These are phyloP conservation scores for Pogonus chalceus DNA, from an alignment of 1,140 invertebrate species.

Conservation along the genomic window DNA sequence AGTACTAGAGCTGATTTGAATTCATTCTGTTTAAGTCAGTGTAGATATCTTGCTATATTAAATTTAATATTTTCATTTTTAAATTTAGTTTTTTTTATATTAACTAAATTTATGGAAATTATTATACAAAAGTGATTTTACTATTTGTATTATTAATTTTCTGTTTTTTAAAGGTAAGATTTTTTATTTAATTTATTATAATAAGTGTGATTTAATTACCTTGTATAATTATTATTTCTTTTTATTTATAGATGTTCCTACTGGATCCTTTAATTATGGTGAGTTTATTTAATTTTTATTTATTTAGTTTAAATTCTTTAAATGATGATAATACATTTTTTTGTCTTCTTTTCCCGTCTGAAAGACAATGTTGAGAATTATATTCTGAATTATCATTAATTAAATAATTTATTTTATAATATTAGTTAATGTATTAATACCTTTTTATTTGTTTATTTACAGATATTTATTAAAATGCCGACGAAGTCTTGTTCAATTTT, in stretches of 20 bases:
- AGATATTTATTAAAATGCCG: too few relatives aligned
- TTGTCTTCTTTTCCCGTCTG: conserved; percentile 14
- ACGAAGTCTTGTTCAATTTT: too few relatives aligned
- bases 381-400: too few relatives aligned
- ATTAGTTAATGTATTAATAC: too few relatives aligned
- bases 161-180: too few relatives aligned
- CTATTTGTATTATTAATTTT: too few relatives aligned
- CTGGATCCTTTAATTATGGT: neutral
- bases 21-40: neutral
- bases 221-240: too few relatives aligned
- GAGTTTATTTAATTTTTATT: neutral
- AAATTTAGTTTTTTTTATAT: neutral
- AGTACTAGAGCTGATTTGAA: neutral
- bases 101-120: neutral
- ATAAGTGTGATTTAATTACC: too few relatives aligned
- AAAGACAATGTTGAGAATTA: conserved; percentile 1
- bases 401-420: too few relatives aligned
- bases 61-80: neutral
- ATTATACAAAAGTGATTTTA: neutral
- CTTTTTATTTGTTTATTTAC: too few relatives aligned
- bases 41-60: conserved; percentile 3
- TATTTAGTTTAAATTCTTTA: neutral
- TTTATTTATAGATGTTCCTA: too few relatives aligned
- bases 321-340: conserved; percentile 8
- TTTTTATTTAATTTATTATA: too few relatives aligned